These are phyloP conservation scores for Apantesis nais DNA, from an alignment of 2,888 invertebrate species.

Conservation along the genomic window DNA sequence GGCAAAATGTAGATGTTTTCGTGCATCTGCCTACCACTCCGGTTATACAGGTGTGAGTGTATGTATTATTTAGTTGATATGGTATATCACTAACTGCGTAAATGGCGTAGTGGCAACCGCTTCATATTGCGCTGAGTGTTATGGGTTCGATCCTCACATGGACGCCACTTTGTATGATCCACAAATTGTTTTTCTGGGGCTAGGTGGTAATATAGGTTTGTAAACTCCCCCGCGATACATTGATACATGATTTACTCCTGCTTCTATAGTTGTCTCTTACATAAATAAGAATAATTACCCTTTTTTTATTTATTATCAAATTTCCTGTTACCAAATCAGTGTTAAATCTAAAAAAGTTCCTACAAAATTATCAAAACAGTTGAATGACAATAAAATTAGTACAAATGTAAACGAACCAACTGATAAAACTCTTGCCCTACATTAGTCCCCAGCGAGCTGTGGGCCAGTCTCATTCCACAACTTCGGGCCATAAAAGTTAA, in stretches of 20 bases:
- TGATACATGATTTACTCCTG: no score
- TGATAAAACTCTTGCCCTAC: constrained; percentile 77
- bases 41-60: neutral
- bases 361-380: constrained; percentile 39
- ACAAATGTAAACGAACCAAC: constrained; percentile 69
- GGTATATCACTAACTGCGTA: no score
- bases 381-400: constrained; percentile 64
- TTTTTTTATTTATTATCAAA: neutral
- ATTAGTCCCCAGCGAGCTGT: constrained; percentile 70
- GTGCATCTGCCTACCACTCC: neutral
- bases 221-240: no score
- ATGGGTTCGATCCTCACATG: no score
- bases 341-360: neutral
- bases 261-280: no score
- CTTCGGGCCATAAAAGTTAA: constrained; percentile 83
- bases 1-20: neutral
- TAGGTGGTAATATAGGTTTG: no score
- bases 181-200: no score
- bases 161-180: no score
- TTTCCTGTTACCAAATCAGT: neutral
- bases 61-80: no score
- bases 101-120: no score
- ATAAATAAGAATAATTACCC: neutral
- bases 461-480: constrained; percentile 70
- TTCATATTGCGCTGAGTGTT: no score